phyloP scores from a whole-genome alignment of 2,797 vertebrate species.

The Ctenopoma multispine region DNA sequence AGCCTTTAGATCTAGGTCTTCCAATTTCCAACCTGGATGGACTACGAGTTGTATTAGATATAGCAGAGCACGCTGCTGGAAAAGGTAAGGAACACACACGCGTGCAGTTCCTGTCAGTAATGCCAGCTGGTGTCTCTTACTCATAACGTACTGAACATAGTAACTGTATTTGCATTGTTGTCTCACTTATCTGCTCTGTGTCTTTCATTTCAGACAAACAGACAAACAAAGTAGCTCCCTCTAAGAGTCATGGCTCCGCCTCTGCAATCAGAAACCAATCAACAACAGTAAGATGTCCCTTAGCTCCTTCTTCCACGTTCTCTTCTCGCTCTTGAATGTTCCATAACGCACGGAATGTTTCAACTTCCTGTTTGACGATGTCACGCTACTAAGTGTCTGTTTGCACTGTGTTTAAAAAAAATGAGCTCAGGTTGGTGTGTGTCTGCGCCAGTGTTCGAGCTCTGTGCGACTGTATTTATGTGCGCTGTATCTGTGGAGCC shows the following conservation, averaged over 20 bases:
- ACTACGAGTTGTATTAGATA: conserved; percentile 93
- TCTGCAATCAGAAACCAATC: conserved; percentile 87
- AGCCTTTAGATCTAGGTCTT: conserved; percentile 94
- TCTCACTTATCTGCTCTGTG: neutral
- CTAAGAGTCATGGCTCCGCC: conserved; percentile 80
- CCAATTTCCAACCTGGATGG: conserved; percentile 98
- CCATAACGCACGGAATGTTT: conserved; percentile 75
- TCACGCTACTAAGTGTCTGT: conserved; percentile 83
- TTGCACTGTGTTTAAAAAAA: conserved; percentile 61
- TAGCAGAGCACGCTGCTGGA: conserved; percentile 84
- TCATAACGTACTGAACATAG: neutral
- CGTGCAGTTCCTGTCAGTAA: neutral
- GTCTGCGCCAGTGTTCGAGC: conserved; percentile 53
- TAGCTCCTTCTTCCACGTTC: conserved; percentile 30
- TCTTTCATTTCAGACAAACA: conserved; percentile 86
- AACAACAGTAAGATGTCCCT: conserved; percentile 88
- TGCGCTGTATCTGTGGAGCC: conserved; percentile 65
- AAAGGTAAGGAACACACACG: conserved; percentile 84
- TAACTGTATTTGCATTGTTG: neutral
- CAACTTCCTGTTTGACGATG: conserved; percentile 72
- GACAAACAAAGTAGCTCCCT: conserved; percentile 76
- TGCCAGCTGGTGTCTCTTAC: neutral
- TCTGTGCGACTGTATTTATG: conserved; percentile 51
- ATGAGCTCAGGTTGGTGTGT: conserved; percentile 48
- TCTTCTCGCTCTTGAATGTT: conserved; percentile 72